phyloP scores from a whole-genome alignment of 37 sponge, comb jelly and placozoan genomes.

The Cliona cf. orientalis region DNA sequence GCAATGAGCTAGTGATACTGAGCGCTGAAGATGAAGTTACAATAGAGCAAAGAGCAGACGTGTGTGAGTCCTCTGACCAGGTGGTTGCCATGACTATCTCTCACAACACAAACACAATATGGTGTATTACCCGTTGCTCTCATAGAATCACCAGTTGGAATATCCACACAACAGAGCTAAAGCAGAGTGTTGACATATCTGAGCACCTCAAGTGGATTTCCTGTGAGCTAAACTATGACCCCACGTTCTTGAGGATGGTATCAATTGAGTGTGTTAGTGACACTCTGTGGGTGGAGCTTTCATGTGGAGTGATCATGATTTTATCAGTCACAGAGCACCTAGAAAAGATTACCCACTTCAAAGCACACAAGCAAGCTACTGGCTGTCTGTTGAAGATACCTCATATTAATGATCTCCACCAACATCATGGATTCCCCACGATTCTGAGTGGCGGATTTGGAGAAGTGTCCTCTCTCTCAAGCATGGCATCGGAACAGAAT shows the following conservation, averaged over 20 bases:
- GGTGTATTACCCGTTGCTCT: conserved; percentile 52
- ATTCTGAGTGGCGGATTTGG: conserved; percentile 79
- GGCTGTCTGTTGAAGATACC: conserved; percentile 67
- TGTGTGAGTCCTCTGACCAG: conserved; percentile 44
- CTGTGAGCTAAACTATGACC: conserved; percentile 33
- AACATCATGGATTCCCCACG: conserved; percentile 11
- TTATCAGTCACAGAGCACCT: conserved; percentile 50
- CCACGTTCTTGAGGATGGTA: conserved; percentile 46
- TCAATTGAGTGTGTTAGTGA: conserved; percentile 58
- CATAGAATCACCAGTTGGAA: conserved; percentile 66
- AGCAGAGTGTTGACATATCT: conserved; percentile 36
- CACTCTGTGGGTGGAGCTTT: conserved; percentile 74
- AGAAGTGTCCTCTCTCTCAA: conserved; percentile 21
- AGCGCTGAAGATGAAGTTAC: conserved; percentile 50
- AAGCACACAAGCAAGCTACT: conserved; percentile 54
- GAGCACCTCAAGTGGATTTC: conserved; percentile 35
- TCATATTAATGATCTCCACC: not conserved
- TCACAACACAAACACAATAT: conserved; percentile 32
- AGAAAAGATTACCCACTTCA: conserved; percentile 41
- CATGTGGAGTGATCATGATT: conserved; percentile 65
- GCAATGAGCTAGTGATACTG: conserved; percentile 69
- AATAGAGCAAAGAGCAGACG: conserved; percentile 36
- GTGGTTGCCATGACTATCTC: conserved; percentile 58
- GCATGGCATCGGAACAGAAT: conserved; percentile 1
- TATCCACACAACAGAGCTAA: conserved; percentile 19